These are phyloP conservation scores for Micrasema longulum DNA, from an alignment of 1,140 invertebrate species.

Conservation along the genomic window DNA sequence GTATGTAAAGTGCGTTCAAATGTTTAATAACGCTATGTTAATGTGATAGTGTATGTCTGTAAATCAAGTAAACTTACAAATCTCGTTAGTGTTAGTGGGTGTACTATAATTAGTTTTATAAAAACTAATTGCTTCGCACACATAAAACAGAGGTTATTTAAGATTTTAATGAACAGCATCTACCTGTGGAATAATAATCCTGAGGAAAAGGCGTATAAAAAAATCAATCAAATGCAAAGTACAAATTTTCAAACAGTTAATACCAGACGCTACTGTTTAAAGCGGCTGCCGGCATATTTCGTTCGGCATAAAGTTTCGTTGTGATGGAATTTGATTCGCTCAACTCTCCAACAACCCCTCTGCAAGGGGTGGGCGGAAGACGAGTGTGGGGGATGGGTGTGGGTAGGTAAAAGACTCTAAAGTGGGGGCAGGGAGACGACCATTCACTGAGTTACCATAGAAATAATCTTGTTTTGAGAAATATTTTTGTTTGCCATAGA, in stretches of 20 bases:
- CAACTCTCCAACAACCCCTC: constrained; percentile 33
- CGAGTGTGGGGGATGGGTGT: neutral
- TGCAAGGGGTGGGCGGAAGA: neutral
- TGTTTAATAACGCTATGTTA: no score
- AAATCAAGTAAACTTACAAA: no score
- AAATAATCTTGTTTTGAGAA: constrained; percentile 53
- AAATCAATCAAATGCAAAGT: neutral
- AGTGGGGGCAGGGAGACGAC: constrained; percentile 6
- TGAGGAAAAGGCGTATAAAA: neutral
- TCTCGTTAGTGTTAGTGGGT: no score
- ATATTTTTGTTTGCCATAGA: constrained; percentile 53
- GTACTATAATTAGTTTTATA: no score
- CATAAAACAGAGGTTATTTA: no score
- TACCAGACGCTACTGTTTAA: constrained; percentile 40
- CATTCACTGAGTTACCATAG: constrained; percentile 49
- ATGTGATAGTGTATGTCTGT: no score
- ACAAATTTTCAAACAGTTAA: constrained; percentile 6
- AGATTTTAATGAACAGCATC: no score
- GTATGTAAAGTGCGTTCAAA: no score
- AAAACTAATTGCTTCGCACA: no score
- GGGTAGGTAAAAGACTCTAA: no score
- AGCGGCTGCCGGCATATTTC: constrained; percentile 42
- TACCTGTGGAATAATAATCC: no score
- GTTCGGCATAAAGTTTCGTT: constrained; percentile 47
- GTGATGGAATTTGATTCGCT: constrained; percentile 50